Percentiles rank a stretch among this genome's conserved stretches.
These are phyloP conservation scores for Macrosiphum euphorbiae DNA, from an alignment of 2,888 invertebrate species.

Conservation along the genomic window DNA sequence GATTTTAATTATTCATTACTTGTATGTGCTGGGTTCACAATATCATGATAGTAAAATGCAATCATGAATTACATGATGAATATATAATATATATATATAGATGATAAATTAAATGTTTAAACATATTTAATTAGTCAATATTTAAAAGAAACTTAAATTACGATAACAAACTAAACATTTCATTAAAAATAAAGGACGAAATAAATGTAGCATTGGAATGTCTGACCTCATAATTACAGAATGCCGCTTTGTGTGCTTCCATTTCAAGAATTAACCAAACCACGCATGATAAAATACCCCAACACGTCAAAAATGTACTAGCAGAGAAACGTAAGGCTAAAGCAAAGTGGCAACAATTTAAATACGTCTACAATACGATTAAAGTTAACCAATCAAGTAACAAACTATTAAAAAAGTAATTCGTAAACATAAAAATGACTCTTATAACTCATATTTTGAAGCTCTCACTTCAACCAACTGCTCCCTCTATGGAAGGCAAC, in stretches of 20 bases:
- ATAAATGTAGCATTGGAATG: neutral
- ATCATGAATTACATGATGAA: too few relatives aligned
- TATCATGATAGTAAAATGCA: too few relatives aligned
- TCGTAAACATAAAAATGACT: neutral
- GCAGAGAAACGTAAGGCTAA: neutral
- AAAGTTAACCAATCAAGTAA: conserved; percentile 14
- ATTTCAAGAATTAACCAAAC: neutral
- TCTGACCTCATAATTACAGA: neutral
- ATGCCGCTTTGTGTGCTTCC: neutral
- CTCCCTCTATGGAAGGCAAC: too few relatives aligned
- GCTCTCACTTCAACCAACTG: neutral
- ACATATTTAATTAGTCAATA: neutral
- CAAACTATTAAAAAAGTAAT: conserved; percentile 36
- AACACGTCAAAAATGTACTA: neutral
- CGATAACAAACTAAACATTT: neutral
- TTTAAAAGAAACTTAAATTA: neutral
- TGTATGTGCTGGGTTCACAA: too few relatives aligned
- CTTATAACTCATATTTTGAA: conserved; percentile 24
- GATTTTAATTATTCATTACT: too few relatives aligned
- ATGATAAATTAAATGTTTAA: too few relatives aligned
- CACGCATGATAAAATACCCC: neutral
- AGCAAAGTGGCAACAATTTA: neutral
- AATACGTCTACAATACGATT: neutral
- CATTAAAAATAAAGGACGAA: neutral
- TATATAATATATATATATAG: too few relatives aligned